phyloP scores from a whole-genome alignment of 64 coral and sea anemone genomes.

The Pocillopora verrucosa region DNA sequence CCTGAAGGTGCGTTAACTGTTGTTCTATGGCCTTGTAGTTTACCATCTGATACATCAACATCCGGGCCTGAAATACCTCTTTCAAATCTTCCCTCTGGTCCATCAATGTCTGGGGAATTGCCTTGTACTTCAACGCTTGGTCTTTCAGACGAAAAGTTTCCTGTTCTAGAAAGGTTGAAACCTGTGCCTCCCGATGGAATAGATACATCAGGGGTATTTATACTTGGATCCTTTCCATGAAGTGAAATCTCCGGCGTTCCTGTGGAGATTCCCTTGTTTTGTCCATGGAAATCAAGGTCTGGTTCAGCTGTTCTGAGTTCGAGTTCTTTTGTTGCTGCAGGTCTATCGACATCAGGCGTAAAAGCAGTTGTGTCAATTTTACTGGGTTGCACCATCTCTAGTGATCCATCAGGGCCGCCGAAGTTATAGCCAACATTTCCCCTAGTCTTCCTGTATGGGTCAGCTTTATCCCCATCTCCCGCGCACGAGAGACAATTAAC shows the following conservation, averaged over 20 bases:
- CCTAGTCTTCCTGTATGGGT: conserved; percentile 3
- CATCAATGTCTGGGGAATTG: not conserved
- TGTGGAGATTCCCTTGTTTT: not conserved
- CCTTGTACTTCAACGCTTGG: too few species aligned
- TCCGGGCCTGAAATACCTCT: not conserved
- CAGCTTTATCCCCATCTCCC: not conserved
- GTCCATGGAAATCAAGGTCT: not conserved
- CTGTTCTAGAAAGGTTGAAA: too few species aligned
- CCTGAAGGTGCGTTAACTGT: not conserved
- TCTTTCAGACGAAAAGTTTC: too few species aligned
- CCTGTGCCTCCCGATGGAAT: too few species aligned
- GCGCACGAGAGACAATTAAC: conserved; percentile 14
- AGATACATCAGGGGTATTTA: too few species aligned
- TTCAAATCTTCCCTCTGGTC: not conserved
- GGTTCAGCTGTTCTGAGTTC: not conserved
- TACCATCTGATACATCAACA: not conserved
- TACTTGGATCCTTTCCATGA: too few species aligned
- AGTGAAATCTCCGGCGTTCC: not conserved
- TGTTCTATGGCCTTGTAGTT: not conserved
- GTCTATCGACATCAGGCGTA: not conserved
- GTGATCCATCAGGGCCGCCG: not conserved
- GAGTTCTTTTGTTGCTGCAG: too few species aligned
- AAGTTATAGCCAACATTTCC: not conserved
- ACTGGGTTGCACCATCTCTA: too few species aligned
- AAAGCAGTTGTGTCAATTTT: not conserved